A percentile compares a stretch with the other conserved stretches of the same genome.
Evolutionary conservation across 1,140 invertebrate genomes (phyloP).

Genomic region (Notospermus geniculatus): DNA sequence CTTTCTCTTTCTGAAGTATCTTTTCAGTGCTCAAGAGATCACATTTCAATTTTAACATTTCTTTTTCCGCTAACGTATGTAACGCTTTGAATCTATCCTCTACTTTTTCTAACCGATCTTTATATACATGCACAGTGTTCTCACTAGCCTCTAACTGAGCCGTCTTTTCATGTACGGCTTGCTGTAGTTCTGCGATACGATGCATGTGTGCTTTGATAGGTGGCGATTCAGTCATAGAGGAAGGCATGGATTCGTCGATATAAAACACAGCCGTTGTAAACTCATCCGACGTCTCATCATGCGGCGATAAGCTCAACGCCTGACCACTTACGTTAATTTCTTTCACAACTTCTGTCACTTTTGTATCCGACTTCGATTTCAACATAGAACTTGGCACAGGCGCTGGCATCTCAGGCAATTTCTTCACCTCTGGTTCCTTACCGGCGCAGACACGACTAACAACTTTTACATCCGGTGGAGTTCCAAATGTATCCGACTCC

Average conservation of each 20-base stretch:
- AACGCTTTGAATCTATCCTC: conserved; percentile 25
- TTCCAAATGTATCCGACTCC: not conserved
- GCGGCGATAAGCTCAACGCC: conserved; percentile 28
- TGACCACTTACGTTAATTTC: not conserved
- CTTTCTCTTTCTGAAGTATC: conserved; percentile 14
- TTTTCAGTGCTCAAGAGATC: conserved; percentile 14
- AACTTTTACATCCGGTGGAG: not conserved
- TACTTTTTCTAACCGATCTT: conserved; percentile 18
- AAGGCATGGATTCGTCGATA: conserved; percentile 74
- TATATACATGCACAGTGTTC: conserved; percentile 15
- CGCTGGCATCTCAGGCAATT: too few species aligned
- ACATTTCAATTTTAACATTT: conserved; percentile 16
- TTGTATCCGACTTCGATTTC: not conserved
- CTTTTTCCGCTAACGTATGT: conserved; percentile 19
- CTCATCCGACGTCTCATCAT: conserved; percentile 57
- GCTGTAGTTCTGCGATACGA: conserved; percentile 35
- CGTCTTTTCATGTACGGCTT: conserved; percentile 47
- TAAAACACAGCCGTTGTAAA: conserved; percentile 80
- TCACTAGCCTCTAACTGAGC: conserved; percentile 3
- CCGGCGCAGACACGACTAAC: too few species aligned
- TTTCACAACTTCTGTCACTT: not conserved
- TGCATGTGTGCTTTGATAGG: conserved; percentile 19
- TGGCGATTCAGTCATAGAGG: conserved; percentile 52
- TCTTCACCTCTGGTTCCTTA: too few species aligned
- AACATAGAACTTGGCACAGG: not conserved